Base-by-base conservation (phyloP, 2,888 invertebrate species). In the Troides oblongomaculatus region DNA sequence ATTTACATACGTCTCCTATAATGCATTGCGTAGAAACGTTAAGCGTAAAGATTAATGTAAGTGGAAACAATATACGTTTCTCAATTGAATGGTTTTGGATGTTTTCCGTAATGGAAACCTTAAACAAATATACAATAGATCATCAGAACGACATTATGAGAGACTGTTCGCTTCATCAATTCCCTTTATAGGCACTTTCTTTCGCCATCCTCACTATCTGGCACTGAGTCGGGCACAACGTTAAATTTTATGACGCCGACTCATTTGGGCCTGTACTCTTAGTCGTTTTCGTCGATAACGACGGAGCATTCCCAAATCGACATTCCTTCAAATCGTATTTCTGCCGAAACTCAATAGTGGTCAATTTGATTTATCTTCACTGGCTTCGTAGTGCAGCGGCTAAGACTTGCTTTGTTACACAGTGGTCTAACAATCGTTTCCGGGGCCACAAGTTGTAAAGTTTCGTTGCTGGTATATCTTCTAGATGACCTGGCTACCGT, bases 241-340 rank as follows among this genome's bases (percentile, higher is more conserved):
- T 91, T 86, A 91, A 88, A 90, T 91, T 91, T 92, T 90, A 92
- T 79, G 89, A 84, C 80, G 72, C 80, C 77, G 82, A 78, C 87
- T 91, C 90, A 90, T 90, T 91, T 89, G 83, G 81, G 82, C 76
- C 78, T 79, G 71, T 74, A 79, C 79, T 84, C 82, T 87, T 83
- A 82, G 79, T 87, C 88, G 88, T 87, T 87, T 85, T 83, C 77
- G 76, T 76, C 73, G 75, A 76, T 77, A 77, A 74, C 73, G 73
- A n/a, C 71, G 72, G 71, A 39, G 57, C 62, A 73, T 75, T 75
- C 68, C 71, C 69, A 63, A 74, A 74, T 71, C 73, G 73, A 70
- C 72, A 72, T 70, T 70, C 39, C 68, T 58, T 65, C 56, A 56
- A 68, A 62, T 66, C 66, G 50, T 23, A 50, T 30, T 62, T 62